Evolutionary conservation across 92 coral and sea anemone species (phyloP).

Genomic region (Micromussa lordhowensis): DNA sequence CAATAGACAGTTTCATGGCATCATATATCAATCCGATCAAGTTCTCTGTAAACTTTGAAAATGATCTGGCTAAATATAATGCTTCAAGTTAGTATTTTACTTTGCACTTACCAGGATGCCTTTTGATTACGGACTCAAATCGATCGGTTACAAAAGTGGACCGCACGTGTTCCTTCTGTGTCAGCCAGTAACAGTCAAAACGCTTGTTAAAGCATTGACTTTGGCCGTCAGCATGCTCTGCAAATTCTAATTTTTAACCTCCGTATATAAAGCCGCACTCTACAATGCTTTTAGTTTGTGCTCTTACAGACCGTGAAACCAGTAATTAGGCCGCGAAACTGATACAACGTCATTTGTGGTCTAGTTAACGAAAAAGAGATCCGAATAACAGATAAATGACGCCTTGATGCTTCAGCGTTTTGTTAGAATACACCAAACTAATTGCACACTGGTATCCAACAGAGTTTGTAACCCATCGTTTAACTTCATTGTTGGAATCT

Average conservation of each 20-base stretch:
- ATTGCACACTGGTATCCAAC: neutral
- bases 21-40: neutral
- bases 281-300: neutral
- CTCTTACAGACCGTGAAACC: slow-evolving; percentile 1
- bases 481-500: neutral
- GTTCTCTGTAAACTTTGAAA: neutral
- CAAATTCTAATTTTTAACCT: no score
- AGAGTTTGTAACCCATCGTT: neutral
- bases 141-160: no score
- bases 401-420: no score
- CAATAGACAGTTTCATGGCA: neutral
- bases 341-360: neutral
- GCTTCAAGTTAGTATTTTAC: no score
- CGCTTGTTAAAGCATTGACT: neutral
- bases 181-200: neutral
- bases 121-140: no score
- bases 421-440: neutral
- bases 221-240: no score
- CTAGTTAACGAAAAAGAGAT: neutral
- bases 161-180: neutral
- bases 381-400: neutral
- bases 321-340: neutral
- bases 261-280: no score
- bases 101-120: no score
- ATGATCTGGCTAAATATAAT: neutral